Percentiles rank a stretch among this genome's conserved stretches.
Conservation (phyloP, 2,113 vertebrate species). For the Phoenicopterus ruber region DNA sequence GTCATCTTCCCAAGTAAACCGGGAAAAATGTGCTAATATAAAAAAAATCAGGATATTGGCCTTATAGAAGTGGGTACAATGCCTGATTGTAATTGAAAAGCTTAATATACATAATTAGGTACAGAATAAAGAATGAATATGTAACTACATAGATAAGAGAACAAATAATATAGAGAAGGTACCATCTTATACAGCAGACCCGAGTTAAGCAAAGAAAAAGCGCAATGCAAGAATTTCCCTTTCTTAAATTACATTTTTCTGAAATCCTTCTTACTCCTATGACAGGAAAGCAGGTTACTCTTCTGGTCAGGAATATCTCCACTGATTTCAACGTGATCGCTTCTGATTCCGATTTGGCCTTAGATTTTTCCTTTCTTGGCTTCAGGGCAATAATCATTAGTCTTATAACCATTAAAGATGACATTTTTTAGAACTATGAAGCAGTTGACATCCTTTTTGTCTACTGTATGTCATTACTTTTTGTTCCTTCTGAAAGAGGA, state of each 20-base stretch:
- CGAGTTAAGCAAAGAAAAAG: not conserved
- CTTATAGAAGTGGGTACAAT: not conserved
- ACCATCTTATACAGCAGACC: not conserved
- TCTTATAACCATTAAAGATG: not conserved
- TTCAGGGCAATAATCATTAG: not conserved
- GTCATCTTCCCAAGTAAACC: not conserved
- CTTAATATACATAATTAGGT: not conserved
- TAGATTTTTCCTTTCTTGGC: slow-evolving; percentile 4
- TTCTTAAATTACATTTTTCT: not conserved
- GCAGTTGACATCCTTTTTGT: not conserved
- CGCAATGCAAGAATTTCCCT: not conserved
- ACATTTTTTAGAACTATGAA: not conserved
- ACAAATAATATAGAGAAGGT: not conserved
- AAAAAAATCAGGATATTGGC: not conserved
- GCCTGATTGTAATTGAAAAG: not conserved
- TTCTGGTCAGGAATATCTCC: not conserved
- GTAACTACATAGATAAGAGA: not conserved
- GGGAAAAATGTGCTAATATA: not conserved
- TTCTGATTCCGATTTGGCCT: not conserved
- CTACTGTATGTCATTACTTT: not conserved
- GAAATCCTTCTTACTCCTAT: not conserved
- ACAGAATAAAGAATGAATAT: not conserved
- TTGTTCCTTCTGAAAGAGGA: not conserved
- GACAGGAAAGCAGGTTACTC: not conserved
- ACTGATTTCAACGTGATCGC: not conserved